These are phyloP conservation scores for Ophthalmolycus amberensis DNA, from an alignment of 2,113 vertebrate genomes.

Conservation along the genomic window DNA sequence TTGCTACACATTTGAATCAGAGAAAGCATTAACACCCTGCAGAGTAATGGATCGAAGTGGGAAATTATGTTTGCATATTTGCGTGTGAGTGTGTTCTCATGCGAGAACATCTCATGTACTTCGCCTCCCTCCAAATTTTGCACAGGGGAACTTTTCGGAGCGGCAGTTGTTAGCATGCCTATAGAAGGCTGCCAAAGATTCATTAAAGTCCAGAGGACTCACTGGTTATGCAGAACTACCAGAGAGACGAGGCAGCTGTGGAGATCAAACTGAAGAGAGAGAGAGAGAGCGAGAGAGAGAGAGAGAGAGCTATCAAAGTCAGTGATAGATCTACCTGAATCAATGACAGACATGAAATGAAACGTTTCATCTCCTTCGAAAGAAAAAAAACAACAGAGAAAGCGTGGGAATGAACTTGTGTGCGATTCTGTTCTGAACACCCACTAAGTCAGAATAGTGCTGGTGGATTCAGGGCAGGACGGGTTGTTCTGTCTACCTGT, in stretches of 20 bases:
- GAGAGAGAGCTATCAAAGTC: slow-evolving; percentile 22
- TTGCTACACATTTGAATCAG: slow-evolving; percentile 41
- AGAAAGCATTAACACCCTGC: slow-evolving; percentile 24
- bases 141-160: slow-evolving; percentile 40
- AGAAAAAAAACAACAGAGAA: slow-evolving; percentile 22
- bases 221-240: slow-evolving; percentile 51
- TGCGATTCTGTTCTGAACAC: slow-evolving; percentile 54
- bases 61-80: slow-evolving; percentile 38
- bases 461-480: slow-evolving; percentile 36
- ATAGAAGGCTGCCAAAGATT: slow-evolving; percentile 53
- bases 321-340: slow-evolving; percentile 67
- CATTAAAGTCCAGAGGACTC: slow-evolving; percentile 59
- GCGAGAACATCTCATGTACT: slow-evolving; percentile 7
- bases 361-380: slow-evolving; percentile 58
- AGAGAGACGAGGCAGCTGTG: slow-evolving; percentile 26
- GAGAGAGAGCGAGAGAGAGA: background rate
- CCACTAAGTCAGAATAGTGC: slow-evolving; percentile 55
- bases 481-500: slow-evolving; percentile 50
- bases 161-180: slow-evolving; percentile 58
- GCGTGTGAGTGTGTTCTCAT: background rate
- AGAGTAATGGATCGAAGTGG: slow-evolving; percentile 38
- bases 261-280: slow-evolving; percentile 51
- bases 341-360: slow-evolving; percentile 64
- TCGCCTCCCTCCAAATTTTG: slow-evolving; percentile 29
- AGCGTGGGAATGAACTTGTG: slow-evolving; percentile 23